Conservation (phyloP, 2,888 invertebrate species). For the Stenolophus ochropezus region DNA sequence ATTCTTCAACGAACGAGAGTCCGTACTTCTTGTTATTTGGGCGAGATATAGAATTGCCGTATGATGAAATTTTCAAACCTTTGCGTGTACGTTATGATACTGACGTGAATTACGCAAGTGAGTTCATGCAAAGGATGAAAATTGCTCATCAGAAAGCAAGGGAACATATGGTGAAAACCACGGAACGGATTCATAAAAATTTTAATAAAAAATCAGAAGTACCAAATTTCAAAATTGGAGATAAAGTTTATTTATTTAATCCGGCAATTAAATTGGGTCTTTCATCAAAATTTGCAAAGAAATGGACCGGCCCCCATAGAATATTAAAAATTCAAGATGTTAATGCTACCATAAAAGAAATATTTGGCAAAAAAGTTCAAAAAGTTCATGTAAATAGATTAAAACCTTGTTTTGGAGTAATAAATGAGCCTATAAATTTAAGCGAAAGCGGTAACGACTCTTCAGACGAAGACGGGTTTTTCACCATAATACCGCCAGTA, state of each 20-base stretch:
- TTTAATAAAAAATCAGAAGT: conserved; percentile 42
- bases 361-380: background rate
- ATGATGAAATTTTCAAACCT: conserved; percentile 20
- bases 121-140: conserved; percentile 36
- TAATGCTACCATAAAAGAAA: conserved; percentile 20
- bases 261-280: conserved; percentile 18
- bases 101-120: conserved; percentile 4
- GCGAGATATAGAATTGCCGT: conserved; percentile 21
- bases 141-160: conserved; percentile 31
- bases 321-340: background rate
- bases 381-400: conserved; percentile 28
- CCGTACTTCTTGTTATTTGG: conserved; percentile 45
- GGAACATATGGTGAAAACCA: conserved; percentile 1
- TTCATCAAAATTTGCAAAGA: conserved; percentile 28
- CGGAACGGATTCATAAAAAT: conserved; percentile 24
- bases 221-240: conserved; percentile 4
- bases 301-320: conserved; percentile 43
- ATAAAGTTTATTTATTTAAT: conserved; percentile 30
- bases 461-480: too few species aligned
- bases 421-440: background rate
- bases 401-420: background rate
- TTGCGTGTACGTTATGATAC: background rate
- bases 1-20: conserved; percentile 2
- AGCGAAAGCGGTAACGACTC: background rate
- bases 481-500: background rate